These are phyloP conservation scores for Aphidius gifuensis DNA, from an alignment of 1,140 invertebrate genomes.

Conservation along the genomic window DNA sequence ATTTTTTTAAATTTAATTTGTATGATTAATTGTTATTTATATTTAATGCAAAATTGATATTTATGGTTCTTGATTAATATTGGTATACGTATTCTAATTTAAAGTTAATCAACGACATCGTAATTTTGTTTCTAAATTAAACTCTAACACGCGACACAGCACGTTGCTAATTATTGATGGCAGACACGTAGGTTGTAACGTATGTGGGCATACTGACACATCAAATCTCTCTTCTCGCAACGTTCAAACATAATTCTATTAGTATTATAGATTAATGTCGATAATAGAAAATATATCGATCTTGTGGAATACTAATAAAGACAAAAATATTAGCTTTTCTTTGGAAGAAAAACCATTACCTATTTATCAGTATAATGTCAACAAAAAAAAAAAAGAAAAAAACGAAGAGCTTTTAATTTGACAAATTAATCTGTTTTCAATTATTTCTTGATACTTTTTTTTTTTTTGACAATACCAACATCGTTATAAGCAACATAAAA, in stretches of 20 bases:
- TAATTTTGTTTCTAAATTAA: slow-evolving; percentile 15
- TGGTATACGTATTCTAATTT: neutral
- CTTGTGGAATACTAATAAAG: slow-evolving; percentile 12
- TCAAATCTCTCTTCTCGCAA: slow-evolving; percentile 2
- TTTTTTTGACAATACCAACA: too few relatives aligned
- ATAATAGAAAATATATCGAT: slow-evolving; percentile 2
- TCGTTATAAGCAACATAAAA: too few relatives aligned
- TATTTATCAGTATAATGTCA: neutral
- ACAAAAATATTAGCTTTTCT: slow-evolving; percentile 28
- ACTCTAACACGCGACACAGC: slow-evolving; percentile 15
- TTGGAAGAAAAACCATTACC: slow-evolving; percentile 20
- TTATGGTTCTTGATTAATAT: too few relatives aligned
- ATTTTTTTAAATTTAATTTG: too few relatives aligned
- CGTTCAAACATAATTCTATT: neutral
- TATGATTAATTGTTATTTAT: too few relatives aligned
- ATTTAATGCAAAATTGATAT: too few relatives aligned
- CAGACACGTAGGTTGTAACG: slow-evolving; percentile 19
- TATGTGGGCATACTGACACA: slow-evolving; percentile 4
- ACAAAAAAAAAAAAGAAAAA: slow-evolving; percentile 21
- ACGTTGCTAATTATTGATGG: slow-evolving; percentile 17
- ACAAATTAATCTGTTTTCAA: slow-evolving; percentile 31
- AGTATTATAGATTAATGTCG: neutral
- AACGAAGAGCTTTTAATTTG: slow-evolving; percentile 12
- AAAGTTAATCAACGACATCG: neutral
- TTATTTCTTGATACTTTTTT: slow-evolving; percentile 22